A percentile compares a stretch with the other conserved stretches of the same genome.
Conservation (phyloP, 2,888 invertebrate species). For the Uloborus plumipes region DNA sequence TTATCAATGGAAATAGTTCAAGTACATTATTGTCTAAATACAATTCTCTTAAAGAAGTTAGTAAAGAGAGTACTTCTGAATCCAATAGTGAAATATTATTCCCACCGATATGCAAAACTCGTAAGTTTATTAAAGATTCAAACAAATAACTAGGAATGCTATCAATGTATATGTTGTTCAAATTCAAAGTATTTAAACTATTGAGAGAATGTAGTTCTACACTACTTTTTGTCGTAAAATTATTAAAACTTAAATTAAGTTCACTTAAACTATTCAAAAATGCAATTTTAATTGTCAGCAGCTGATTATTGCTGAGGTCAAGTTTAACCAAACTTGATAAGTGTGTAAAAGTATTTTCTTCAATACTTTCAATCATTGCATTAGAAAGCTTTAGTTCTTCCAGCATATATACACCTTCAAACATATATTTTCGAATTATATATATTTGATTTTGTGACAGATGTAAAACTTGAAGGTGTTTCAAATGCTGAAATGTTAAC, state of each 20-base stretch:
- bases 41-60: conserved; percentile 45
- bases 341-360: conserved; percentile 81
- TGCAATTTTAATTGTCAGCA: conserved; percentile 67
- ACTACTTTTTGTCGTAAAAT: conserved; percentile 78
- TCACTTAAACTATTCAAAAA: conserved; percentile 67
- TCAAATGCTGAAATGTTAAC: conserved; percentile 64
- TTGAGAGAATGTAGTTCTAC: conserved; percentile 56
- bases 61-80: conserved; percentile 18
- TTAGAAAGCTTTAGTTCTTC: conserved; percentile 81
- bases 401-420: conserved; percentile 79
- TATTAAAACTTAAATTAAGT: conserved; percentile 82
- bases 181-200: conserved; percentile 34
- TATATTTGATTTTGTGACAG: conserved; percentile 69
- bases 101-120: conserved; percentile 39
- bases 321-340: conserved; percentile 84
- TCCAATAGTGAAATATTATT: conserved; percentile 47
- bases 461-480: conserved; percentile 65
- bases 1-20: conserved; percentile 62
- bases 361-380: conserved; percentile 82
- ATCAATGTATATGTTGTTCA: conserved; percentile 39
- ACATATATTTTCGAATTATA: conserved; percentile 68
- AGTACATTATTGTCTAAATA: conserved; percentile 62
- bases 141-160: conserved; percentile 50
- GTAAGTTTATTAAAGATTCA: conserved; percentile 47
- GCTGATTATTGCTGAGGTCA: conserved; percentile 80